Conservation (phyloP, 2,797 vertebrate genomes). For the Bufotes viridis region DNA sequence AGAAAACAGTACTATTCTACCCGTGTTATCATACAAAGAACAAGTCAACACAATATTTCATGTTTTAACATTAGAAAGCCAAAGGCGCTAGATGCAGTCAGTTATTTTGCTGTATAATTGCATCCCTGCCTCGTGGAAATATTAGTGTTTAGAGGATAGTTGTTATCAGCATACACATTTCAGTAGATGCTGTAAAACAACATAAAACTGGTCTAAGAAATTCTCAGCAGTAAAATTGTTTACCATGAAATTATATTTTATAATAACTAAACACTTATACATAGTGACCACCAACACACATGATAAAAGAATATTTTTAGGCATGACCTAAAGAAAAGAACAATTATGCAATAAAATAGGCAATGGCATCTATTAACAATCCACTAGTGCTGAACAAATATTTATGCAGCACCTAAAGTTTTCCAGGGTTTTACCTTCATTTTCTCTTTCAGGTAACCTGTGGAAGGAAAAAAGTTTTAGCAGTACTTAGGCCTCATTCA, state of each 20-base stretch:
- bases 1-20: slow-evolving; percentile 9
- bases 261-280: background rate
- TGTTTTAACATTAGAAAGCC: background rate
- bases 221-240: background rate
- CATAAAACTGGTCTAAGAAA: background rate
- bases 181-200: background rate
- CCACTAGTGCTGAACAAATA: background rate
- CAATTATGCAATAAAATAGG: background rate
- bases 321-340: background rate
- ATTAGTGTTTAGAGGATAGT: background rate
- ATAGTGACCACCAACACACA: background rate
- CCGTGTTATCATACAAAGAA: background rate
- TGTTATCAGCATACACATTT: background rate
- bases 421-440: no score
- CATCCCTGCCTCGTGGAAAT: background rate
- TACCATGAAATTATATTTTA: background rate
- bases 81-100: background rate
- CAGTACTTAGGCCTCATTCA: no score
- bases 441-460: no score
- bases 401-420: background rate
- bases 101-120: background rate
- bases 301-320: background rate
- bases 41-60: background rate
- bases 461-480: no score
- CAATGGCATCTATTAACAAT: background rate